Base-by-base conservation (phyloP, 2,797 vertebrate genomes). In the Sebastes hubbsi region DNA sequence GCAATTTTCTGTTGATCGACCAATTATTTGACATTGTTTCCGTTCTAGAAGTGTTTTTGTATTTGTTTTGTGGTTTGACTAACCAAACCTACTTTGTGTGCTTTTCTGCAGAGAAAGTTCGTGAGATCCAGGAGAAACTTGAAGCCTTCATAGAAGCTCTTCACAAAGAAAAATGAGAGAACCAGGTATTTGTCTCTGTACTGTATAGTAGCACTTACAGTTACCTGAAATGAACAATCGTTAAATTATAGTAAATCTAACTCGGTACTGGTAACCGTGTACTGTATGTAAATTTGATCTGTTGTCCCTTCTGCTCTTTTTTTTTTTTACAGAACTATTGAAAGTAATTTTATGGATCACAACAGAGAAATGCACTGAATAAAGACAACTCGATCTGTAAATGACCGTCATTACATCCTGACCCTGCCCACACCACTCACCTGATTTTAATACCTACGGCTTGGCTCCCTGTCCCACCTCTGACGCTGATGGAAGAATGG, bases 71-170 rank as follows among this genome's bases (percentile, higher is more conserved):
- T 46, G 18, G 16, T 30, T 63, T 80, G 13, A 70, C 25, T 25
- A 74, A 78, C 77, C 20, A 16, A 27, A 27, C 3, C 30, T 7
- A 2, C 42, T 55, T 71, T 77, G 27, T 87, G 27, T 80, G 62
- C 54, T 74, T 84, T 34, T 85, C 73, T 91, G 66, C 92, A 99
- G 99, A 99, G 94, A 99, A 99, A 96, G 99, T 99, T 70, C 97
- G 98, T 67, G 99, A 99, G 96, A 99, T 99, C 92, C 99, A 99
- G 94, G 99, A 99, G 94, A 99, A 99, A 95, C 98, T 99, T 94
- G 99, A 99, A 97, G 97, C 96, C 82, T 99, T 99, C 94, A 99
- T 99, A 82, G 99, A 99, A 96, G 97, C 98, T 90, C 98, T 99
- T 87, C 99, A 99, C 95, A 97, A 99, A 90, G 99, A 99, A 87